phyloP scores from a whole-genome alignment of 2,888 invertebrate species.

The Cyclophora punctaria region DNA sequence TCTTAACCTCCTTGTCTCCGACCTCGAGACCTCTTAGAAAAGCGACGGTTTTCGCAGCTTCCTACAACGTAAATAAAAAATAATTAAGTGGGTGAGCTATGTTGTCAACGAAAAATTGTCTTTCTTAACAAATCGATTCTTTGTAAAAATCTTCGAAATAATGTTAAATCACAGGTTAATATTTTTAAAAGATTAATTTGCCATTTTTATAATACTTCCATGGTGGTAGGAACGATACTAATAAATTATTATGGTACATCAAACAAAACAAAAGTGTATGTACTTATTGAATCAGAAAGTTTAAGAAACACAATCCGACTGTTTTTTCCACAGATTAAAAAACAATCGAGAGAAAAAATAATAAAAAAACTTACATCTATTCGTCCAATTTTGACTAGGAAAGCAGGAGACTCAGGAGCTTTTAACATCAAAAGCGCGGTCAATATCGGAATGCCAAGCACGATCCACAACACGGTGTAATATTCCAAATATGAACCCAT shows the following conservation, averaged over 20 bases:
- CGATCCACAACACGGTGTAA: constrained; percentile 35
- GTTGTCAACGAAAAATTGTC: no score
- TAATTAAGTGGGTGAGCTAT: no score
- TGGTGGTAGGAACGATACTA: no score
- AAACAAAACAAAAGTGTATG: no score
- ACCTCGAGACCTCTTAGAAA: constrained; percentile 40
- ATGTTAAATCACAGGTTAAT: no score
- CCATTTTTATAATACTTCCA: no score
- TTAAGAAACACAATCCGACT: not conserved
- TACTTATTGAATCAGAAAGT: not conserved
- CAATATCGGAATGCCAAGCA: constrained; percentile 32
- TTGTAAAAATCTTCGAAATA: no score
- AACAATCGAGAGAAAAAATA: not conserved
- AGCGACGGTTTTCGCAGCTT: constrained; percentile 41
- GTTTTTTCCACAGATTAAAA: no score
- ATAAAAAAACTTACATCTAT: constrained; percentile 32
- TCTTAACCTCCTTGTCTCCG: constrained; percentile 36
- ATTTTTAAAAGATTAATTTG: no score
- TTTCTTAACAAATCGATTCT: no score
- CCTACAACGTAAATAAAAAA: constrained; percentile 25
- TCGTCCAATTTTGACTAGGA: constrained; percentile 43
- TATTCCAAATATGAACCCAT: constrained; percentile 47
- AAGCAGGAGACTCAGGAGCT: constrained; percentile 55
- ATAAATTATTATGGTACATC: no score
- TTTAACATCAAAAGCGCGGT: constrained; percentile 37